These are phyloP conservation scores for Sthenelais limicola DNA, from an alignment of 2,888 invertebrate genomes.

Conservation along the genomic window DNA sequence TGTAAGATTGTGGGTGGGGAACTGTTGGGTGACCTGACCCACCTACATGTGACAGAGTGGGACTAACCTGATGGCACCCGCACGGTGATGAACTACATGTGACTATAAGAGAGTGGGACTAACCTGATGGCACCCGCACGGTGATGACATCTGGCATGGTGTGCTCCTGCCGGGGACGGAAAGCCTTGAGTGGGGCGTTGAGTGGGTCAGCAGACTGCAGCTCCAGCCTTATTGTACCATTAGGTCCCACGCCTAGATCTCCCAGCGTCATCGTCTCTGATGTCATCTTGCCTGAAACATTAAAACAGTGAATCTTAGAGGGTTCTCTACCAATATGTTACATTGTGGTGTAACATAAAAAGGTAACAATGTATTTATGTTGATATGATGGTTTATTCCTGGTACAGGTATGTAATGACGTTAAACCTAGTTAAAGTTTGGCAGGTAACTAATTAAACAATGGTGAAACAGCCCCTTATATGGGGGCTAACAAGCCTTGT, in stretches of 20 bases:
- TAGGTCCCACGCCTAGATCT: slow-evolving; percentile 70
- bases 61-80: slow-evolving; percentile 63
- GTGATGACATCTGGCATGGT: slow-evolving; percentile 72
- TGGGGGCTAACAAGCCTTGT: no score
- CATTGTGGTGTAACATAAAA: not conserved
- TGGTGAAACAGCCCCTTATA: no score
- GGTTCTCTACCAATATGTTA: slow-evolving; percentile 4
- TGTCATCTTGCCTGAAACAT: slow-evolving; percentile 60
- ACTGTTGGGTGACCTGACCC: no score
- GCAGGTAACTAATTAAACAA: no score
- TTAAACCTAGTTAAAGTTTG: no score
- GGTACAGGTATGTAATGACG: no score
- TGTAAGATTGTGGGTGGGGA: no score
- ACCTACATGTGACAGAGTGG: no score
- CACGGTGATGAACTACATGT: no score
- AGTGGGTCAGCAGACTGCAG: slow-evolving; percentile 70
- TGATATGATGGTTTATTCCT: no score
- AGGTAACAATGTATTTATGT: not conserved
- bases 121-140: slow-evolving; percentile 68
- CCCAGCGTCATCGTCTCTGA: slow-evolving; percentile 61
- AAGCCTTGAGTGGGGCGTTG: slow-evolving; percentile 67
- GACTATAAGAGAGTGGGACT: no score
- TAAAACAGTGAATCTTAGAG: not conserved
- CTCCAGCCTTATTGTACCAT: slow-evolving; percentile 70
- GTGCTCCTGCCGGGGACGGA: slow-evolving; percentile 66